Evolutionary conservation across 2,113 vertebrate species (phyloP).

Genomic region (Pangasianodon hypophthalmus): DNA sequence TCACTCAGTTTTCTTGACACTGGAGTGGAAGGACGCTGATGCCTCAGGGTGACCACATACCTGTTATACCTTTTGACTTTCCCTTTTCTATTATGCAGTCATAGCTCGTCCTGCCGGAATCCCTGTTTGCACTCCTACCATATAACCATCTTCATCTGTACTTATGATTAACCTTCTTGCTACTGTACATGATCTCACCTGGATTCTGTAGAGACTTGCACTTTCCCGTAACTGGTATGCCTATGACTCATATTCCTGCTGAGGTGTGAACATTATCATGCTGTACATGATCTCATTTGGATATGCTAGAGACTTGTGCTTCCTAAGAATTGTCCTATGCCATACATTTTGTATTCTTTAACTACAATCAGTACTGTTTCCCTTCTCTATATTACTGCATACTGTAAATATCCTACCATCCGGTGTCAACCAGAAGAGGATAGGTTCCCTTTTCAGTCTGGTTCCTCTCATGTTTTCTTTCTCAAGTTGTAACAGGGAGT

Average conservation of each 20-base stretch:
- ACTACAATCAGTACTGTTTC: neutral
- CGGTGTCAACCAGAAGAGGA: neutral
- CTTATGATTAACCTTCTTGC: neutral
- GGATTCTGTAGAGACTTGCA: neutral
- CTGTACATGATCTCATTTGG: neutral
- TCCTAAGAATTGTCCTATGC: neutral
- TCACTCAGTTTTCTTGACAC: neutral
- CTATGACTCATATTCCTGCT: neutral
- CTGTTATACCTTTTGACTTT: neutral
- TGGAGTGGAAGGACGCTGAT: neutral
- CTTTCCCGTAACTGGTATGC: neutral
- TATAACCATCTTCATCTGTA: neutral
- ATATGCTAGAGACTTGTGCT: neutral
- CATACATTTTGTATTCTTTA: neutral
- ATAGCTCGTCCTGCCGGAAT: neutral
- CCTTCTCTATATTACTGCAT: neutral
- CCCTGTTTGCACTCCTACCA: neutral
- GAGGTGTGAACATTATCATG: neutral
- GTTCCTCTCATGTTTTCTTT: neutral
- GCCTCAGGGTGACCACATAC: neutral
- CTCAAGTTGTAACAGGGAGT: neutral
- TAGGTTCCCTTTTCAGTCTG: neutral
- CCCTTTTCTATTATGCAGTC: neutral
- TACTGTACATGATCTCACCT: slow-evolving; percentile 1
- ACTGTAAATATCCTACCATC: neutral